These are phyloP conservation scores for Scarus forsteni DNA, from an alignment of 2,797 vertebrate species.

Conservation along the genomic window DNA sequence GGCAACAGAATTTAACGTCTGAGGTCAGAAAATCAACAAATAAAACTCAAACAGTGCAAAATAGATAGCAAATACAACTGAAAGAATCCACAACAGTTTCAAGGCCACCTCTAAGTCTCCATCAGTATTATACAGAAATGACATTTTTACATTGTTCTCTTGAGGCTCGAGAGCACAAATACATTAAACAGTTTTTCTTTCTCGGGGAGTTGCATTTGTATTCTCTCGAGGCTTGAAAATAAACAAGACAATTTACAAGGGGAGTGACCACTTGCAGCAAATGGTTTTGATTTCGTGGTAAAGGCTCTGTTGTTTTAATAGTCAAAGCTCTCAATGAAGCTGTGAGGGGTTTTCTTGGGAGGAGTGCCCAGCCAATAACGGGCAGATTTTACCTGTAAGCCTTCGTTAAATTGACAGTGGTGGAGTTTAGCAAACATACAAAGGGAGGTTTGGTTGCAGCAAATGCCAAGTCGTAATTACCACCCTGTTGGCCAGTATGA, in stretches of 20 bases:
- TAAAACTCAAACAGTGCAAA: too few relatives aligned
- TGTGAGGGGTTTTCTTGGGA: background rate
- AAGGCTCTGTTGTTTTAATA: background rate
- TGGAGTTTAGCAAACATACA: slow-evolving; percentile 1
- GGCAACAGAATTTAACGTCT: too few relatives aligned
- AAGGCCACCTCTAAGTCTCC: too few relatives aligned
- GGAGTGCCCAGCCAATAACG: slow-evolving; percentile 1
- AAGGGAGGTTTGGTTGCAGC: background rate
- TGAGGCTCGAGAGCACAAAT: background rate
- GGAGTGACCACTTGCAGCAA: background rate
- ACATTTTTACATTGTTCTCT: background rate
- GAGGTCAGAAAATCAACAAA: too few relatives aligned
- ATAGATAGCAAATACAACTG: too few relatives aligned
- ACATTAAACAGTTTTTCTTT: background rate
- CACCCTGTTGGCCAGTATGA: background rate
- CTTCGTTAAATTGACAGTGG: background rate
- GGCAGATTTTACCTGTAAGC: slow-evolving; percentile 3
- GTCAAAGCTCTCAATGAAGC: background rate
- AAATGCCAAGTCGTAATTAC: too few relatives aligned
- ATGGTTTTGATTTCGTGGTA: background rate
- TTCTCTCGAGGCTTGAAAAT: background rate
- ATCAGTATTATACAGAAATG: too few relatives aligned
- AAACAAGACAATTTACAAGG: background rate
- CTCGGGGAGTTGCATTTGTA: background rate
- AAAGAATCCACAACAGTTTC: too few relatives aligned